Conservation (phyloP, 2,113 vertebrate species). For the Ramphastos sulfuratus region DNA sequence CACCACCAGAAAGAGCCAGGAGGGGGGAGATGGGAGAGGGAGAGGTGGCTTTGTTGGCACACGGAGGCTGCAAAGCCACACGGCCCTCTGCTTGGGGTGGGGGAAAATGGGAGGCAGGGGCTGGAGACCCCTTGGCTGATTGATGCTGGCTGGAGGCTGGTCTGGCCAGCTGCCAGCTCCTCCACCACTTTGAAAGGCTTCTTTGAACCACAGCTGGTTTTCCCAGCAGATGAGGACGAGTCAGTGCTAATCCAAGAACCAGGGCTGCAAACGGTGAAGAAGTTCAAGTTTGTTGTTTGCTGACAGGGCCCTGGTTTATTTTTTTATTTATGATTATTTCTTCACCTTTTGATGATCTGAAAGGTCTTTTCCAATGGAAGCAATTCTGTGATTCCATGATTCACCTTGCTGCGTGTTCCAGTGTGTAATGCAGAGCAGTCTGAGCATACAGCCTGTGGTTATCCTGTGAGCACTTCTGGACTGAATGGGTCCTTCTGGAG, state of each 20-base stretch:
- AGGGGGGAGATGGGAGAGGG: background rate
- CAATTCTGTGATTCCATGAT: no score
- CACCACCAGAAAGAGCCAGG: accelerated
- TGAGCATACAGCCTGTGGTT: background rate
- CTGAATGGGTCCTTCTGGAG: background rate
- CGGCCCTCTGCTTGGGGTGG: accelerated
- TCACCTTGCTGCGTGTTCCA: background rate
- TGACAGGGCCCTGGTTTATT: background rate
- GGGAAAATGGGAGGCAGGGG: background rate
- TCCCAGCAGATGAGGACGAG: background rate
- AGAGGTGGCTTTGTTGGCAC: accelerated
- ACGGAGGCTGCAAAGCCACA: background rate
- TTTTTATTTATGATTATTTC: background rate
- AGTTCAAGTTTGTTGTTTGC: background rate
- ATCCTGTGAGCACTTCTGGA: background rate
- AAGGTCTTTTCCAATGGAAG: no score
- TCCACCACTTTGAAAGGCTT: background rate
- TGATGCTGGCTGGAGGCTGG: conserved; percentile 14
- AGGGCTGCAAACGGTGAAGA: background rate
- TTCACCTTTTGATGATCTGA: background rate
- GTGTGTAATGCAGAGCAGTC: accelerated
- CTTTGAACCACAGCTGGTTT: conserved; percentile 64
- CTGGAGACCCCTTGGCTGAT: background rate
- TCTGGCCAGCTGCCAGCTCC: background rate
- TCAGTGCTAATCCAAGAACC: background rate